Percentiles rank a stretch among this genome's conserved stretches.
These are phyloP conservation scores for Phoebastria nigripes DNA, from an alignment of 2,797 vertebrate genomes.

Conservation along the genomic window DNA sequence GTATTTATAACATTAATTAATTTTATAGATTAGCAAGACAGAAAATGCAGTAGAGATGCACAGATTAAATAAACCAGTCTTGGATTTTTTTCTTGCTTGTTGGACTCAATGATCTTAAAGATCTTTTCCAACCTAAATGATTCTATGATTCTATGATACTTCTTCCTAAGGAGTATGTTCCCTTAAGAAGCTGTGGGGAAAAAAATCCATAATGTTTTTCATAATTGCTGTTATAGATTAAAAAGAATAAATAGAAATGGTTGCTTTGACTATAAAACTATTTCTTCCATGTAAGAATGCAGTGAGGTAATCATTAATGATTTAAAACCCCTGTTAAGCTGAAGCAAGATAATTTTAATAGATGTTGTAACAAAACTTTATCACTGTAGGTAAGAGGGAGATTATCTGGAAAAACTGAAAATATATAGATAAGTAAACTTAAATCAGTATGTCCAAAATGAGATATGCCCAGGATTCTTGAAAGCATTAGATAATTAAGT, in stretches of 20 bases:
- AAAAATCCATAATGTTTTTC: neutral
- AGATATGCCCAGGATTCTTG: neutral
- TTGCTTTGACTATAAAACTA: neutral
- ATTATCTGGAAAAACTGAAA: neutral
- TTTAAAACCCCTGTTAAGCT: neutral
- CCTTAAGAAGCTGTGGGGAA: neutral
- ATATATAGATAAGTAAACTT: neutral
- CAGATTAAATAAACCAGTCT: neutral
- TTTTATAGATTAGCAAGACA: neutral
- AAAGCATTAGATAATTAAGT: neutral
- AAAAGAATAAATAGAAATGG: neutral
- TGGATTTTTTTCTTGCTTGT: accelerated
- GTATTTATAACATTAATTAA: neutral
- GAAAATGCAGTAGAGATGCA: neutral
- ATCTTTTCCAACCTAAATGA: neutral
- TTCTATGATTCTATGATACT: neutral
- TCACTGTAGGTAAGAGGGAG: neutral
- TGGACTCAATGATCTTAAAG: neutral
- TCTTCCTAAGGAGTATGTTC: neutral
- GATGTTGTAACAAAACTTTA: neutral
- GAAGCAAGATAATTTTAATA: neutral
- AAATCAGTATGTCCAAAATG: neutral
- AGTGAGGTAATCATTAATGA: neutral
- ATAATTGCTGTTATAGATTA: neutral
- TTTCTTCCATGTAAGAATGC: neutral